Evolutionary conservation across 2,888 invertebrate genomes (phyloP), one percentile per base, ranked within the genome.

Genomic region (Plusia festucae): DNA sequence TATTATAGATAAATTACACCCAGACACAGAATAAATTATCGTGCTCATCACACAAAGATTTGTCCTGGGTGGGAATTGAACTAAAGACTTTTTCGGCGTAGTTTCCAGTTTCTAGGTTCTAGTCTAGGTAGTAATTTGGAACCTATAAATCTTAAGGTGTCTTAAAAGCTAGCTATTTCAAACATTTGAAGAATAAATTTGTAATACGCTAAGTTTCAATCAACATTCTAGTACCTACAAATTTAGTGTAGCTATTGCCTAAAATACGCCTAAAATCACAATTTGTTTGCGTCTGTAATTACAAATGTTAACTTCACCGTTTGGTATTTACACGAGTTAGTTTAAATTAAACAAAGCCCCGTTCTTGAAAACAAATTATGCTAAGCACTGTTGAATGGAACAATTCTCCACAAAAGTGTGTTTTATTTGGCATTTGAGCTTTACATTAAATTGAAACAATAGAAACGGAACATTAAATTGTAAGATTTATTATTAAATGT

Each of bases 341-440:
- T 18, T 49, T 51, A 51, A 30, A 30, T 51, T 51, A 58, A 49
- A 51, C 49, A 44, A 20, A 16, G 46, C 27, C 27, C 24, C 27
- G 6, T 27, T 24, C 27, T 24, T 61, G 40, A 62, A 15, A 24
- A 40, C 53, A 40, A 40, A 40, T 40, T 40, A 40, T 40, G 40
- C 40, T 40, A 40, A 40, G 40, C n/a, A 40, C 40, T n/a, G 40
- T 6, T 40, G 40, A 40, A 40, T 6, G 15, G 40, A n/a, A 40
- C 40, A 40, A 40, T 40, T 40, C 40, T 40, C 40, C n/a, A 40
- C 40, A 40, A 40, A 40, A 40, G 40, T 40, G 40, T 40, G 40
- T 40, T 40, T 40, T 40, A n/a, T 40, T 40, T 40, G 40, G n/a
- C 40, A 40, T 40, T n/a, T n/a, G n/a, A 40, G 40, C 40, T 40